Evolutionary conservation across 1,140 invertebrate species (phyloP).

Genomic region (Drosophila asahinai): DNA sequence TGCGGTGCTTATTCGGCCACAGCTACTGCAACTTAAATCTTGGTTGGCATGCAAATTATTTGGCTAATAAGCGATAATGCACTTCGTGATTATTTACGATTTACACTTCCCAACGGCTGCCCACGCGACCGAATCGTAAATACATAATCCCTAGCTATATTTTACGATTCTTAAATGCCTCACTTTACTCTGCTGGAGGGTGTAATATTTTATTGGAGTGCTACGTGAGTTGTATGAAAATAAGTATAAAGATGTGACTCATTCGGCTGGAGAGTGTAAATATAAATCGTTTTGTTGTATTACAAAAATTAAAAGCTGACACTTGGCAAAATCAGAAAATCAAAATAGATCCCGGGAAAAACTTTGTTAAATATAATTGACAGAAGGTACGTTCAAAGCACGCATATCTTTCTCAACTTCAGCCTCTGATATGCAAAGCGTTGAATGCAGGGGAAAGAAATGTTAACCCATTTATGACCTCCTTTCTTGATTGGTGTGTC

Average conservation of each 20-base stretch:
- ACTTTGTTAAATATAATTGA: background rate
- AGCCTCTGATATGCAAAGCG: background rate
- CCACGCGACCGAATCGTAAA: constrained; percentile 71
- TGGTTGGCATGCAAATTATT: constrained; percentile 61
- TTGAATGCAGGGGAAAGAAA: constrained; percentile 9
- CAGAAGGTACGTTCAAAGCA: background rate
- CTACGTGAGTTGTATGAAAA: constrained; percentile 49
- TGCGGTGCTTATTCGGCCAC: constrained; percentile 1
- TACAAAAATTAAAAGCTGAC: background rate
- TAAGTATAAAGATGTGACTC: constrained; percentile 14
- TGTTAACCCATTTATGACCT: constrained; percentile 61
- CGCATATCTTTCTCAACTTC: background rate
- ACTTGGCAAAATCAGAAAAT: too few relatives aligned
- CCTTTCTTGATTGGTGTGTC: constrained; percentile 64
- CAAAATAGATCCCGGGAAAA: background rate
- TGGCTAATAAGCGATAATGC: constrained; percentile 69
- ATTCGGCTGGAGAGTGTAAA: background rate
- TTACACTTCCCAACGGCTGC: constrained; percentile 54
- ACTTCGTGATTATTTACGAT: constrained; percentile 63
- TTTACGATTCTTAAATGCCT: constrained; percentile 66
- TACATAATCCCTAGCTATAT: constrained; percentile 30
- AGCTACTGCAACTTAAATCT: constrained; percentile 22
- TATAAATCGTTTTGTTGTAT: background rate
- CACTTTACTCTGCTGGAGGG: constrained; percentile 25
- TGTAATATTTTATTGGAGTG: constrained; percentile 47